Conservation (phyloP, 1,140 invertebrate genomes). For the Leptinotarsa lineolata region DNA sequence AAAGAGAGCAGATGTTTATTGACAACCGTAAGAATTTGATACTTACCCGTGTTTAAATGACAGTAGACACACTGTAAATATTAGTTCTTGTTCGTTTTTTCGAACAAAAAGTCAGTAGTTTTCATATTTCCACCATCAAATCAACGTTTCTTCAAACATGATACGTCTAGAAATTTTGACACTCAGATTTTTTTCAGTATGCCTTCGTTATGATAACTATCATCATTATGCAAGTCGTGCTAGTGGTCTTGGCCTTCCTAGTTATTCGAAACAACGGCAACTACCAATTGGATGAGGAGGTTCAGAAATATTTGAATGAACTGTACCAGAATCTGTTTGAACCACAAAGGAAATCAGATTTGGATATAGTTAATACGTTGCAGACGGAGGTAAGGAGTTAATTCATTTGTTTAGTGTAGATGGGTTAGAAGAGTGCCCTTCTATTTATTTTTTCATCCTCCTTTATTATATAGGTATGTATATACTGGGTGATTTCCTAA, state of each 20-base stretch:
- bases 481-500: no score
- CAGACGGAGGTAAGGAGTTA: slow-evolving; percentile 58
- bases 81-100: no score
- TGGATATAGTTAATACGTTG: slow-evolving; percentile 57
- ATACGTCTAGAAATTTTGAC: no score
- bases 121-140: no score
- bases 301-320: slow-evolving; percentile 42
- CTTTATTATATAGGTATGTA: no score
- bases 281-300: background rate
- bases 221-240: slow-evolving; percentile 58
- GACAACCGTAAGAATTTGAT: slow-evolving; percentile 65
- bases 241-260: slow-evolving; percentile 55
- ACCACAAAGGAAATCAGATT: slow-evolving; percentile 51
- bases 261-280: slow-evolving; percentile 37
- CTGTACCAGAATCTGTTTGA: slow-evolving; percentile 37
- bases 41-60: no score
- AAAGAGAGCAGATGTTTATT: slow-evolving; percentile 87
- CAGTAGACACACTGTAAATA: no score
- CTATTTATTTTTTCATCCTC: no score
- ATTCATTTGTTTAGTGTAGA: no score
- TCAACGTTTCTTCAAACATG: no score
- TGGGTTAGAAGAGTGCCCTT: no score
- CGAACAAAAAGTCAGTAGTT: no score
- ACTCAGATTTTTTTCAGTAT: slow-evolving; percentile 52
- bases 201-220: slow-evolving; percentile 56